Evolutionary conservation across 1,140 invertebrate genomes (phyloP), one percentile per base, ranked within the genome.

Genomic region (Thaumatotibia leucotreta): DNA sequence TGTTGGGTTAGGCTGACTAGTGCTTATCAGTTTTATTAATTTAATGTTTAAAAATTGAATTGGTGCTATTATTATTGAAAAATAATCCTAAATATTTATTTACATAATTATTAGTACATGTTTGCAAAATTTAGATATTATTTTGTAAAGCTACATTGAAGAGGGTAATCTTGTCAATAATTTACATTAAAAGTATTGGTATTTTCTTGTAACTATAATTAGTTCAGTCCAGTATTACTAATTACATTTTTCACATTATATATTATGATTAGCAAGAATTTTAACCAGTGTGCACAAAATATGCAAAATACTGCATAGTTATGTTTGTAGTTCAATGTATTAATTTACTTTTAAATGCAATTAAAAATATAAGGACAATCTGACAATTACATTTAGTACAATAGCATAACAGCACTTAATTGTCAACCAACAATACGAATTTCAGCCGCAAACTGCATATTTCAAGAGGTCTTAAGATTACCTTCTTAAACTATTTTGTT

Each of bases 51-150:
- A 45, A 75, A 67, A 64, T 71, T 73, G 33, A 67, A 80, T 80
- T 78, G 79, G 81, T 83, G 81, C 81, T 83, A 80, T 77, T 74
- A 80, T 77, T 75, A 74, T 70, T 67, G 58, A 67, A 70, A 70
- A 50, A 58, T 67, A 24, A 31, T 29, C 14, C 24, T 58, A 58
- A 58, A 14, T 29, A 11, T 58, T 58, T 31, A 58, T 58, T 24
- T 58, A 31, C 17, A 11, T 27, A 58, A 29, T 58, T 54, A 22
- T 58, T 29, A 31, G 52, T 58, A 27, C 24, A 27, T 58, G 52
- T 8, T 27, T 11, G 52, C n/a, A n/a, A 29, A 27, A 29, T 24
- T n/a, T 52, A 58, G 17, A 20, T 20, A 8, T 8, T 45, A 20
- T 20, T 45, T n/a, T 58, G 14, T 29, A 1, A 27, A 58, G 29